Base-by-base conservation (phyloP, 2,797 vertebrate genomes). In the Cynodonichthys magdalenae region DNA sequence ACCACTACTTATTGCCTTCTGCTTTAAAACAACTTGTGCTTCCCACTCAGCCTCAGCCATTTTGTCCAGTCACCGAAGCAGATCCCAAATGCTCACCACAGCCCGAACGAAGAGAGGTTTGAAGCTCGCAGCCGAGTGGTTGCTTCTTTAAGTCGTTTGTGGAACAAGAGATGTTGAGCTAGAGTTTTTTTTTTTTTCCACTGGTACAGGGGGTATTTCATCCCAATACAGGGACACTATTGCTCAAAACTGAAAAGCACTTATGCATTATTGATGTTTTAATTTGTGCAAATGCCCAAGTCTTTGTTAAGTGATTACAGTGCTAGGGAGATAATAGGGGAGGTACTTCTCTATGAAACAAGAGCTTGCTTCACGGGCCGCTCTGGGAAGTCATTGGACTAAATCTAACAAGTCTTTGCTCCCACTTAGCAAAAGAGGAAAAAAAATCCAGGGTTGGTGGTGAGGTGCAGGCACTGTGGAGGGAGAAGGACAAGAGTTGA, bases 241-340 rank as follows among this genome's bases (percentile, higher is more conserved):
- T 85, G 84, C 91, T 91, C 90, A 90, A 92, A 91, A 92, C 92
- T 91, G 92, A 92, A 94, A 93, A 92, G 93, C 91, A 87, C 89
- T 93, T 92, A 92, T 94, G 92, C 91, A 93, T 94, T 94, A 94
- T 94, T 94, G 92, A 94, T 94, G 91, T 94, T 94, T 94, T 94
- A 94, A 94, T 94, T 94, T 94, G 93, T 92, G 92, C 92, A 92
- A 94, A 94, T 94, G 93, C 92, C 90, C 85, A 85, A 91, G 93
- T 94, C 93, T 94, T 94, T 94, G 93, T 94, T 94, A 94, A 94
- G 92, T 93, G 93, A 94, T 94, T 93, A 93, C 93, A 92, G 90
- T 91, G 91, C 86, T 85, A 65, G 88, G 85, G 87, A 92, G 93
- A 93, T 93, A 94, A 92, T 86, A 90, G 89, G 72, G 86, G 89